These are phyloP conservation scores for Cheilosia impressa DNA, from an alignment of 2,888 invertebrate genomes.

Conservation along the genomic window DNA sequence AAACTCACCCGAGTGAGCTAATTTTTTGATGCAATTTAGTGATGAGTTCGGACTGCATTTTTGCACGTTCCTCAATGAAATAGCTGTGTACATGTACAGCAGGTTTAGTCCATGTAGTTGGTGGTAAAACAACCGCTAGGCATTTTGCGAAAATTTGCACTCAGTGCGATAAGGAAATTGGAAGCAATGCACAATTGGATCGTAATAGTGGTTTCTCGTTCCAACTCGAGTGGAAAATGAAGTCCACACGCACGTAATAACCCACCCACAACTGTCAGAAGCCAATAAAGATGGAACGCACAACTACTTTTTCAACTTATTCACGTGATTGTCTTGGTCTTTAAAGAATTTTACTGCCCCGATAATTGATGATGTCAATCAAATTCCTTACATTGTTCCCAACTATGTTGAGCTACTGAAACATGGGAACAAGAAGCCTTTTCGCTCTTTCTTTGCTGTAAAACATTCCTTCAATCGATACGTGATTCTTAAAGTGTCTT, in stretches of 20 bases:
- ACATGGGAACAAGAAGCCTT: slow-evolving; percentile 1
- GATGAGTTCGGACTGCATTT: slow-evolving; percentile 72
- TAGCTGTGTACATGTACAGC: background rate
- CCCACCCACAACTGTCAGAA: background rate
- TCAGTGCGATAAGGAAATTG: background rate
- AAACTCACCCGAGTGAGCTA: slow-evolving; percentile 64
- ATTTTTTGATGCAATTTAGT: slow-evolving; percentile 73
- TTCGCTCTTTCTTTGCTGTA: background rate
- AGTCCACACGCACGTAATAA: background rate
- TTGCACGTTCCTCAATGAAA: slow-evolving; percentile 71
- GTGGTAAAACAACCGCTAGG: slow-evolving; percentile 43
- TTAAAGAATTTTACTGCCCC: slow-evolving; percentile 7
- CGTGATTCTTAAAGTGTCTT: slow-evolving; percentile 26
- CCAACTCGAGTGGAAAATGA: no score
- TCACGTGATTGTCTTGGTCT: background rate
- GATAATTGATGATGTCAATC: slow-evolving; percentile 48
- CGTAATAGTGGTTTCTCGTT: background rate
- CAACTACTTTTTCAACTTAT: background rate
- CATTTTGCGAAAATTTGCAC: slow-evolving; percentile 37
- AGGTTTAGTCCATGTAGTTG: slow-evolving; percentile 20
- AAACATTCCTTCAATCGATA: slow-evolving; percentile 25
- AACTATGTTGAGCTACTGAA: background rate
- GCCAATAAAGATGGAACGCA: background rate
- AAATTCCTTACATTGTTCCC: slow-evolving; percentile 36
- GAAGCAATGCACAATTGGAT: background rate